Conservation (phyloP, 2,888 invertebrate species). For the Ophioninae sp. region DNA sequence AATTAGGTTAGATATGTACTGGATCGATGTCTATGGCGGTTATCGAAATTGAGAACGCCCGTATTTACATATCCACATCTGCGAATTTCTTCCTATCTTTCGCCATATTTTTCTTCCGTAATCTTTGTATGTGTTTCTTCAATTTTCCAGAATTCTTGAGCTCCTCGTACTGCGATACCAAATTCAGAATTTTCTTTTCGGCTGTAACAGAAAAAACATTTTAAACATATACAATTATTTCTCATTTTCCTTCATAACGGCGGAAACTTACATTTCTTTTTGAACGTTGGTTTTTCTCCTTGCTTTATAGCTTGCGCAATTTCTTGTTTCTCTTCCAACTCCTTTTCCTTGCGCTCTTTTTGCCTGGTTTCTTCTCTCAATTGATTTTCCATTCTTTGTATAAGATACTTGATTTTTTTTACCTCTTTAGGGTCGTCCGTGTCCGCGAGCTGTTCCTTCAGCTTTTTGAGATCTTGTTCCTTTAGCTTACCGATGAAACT, state of each 20-base stretch:
- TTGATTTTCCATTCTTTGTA: conserved; percentile 91
- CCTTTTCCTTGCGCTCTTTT: conserved; percentile 83
- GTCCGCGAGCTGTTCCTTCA: conserved; percentile 85
- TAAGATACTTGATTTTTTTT: conserved; percentile 86
- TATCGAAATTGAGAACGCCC: neutral
- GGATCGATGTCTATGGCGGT: neutral
- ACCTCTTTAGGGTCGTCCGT: conserved; percentile 85
- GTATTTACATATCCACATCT: conserved; percentile 19
- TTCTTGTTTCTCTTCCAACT: conserved; percentile 83
- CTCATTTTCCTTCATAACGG: neutral
- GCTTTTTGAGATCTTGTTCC: conserved; percentile 85
- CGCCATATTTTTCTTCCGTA: conserved; percentile 88
- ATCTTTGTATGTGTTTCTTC: conserved; percentile 90
- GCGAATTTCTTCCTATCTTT: conserved; percentile 72
- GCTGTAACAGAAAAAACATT: conserved; percentile 83
- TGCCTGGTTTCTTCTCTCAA: conserved; percentile 85
- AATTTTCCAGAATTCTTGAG: conserved; percentile 90
- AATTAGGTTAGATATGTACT: neutral
- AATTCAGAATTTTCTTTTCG: conserved; percentile 87
- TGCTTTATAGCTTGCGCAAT: conserved; percentile 84
- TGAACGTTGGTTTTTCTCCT: conserved; percentile 88
- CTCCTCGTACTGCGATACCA: conserved; percentile 91
- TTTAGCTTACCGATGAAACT: conserved; percentile 89
- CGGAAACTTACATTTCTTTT: conserved; percentile 86
- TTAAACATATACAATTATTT: conserved; percentile 40